These are phyloP conservation scores for Formica aserva DNA, from an alignment of 2,888 invertebrate genomes.

Conservation along the genomic window DNA sequence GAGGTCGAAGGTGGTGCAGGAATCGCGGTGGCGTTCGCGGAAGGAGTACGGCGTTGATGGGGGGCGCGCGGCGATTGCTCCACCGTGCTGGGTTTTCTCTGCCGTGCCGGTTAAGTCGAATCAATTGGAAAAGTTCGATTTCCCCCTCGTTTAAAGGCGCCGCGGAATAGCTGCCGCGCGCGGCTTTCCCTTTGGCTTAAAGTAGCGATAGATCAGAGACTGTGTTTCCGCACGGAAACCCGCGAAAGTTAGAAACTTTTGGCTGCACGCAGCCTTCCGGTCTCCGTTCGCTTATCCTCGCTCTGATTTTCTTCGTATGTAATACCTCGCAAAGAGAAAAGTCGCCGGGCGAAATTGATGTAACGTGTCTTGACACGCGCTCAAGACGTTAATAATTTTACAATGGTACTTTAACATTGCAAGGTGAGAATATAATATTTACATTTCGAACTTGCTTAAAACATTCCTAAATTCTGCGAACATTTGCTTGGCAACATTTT, in stretches of 20 bases:
- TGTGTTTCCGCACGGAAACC: slow-evolving; percentile 70
- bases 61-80: slow-evolving; percentile 60
- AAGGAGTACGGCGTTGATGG: slow-evolving; percentile 14
- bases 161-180: slow-evolving; percentile 63
- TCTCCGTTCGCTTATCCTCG: slow-evolving; percentile 51
- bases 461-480: background rate
- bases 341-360: background rate
- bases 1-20: slow-evolving; percentile 28
- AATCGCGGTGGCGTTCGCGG: slow-evolving; percentile 7
- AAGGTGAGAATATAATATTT: background rate
- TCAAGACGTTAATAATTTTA: background rate
- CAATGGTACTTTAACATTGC: background rate
- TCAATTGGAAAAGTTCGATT: slow-evolving; percentile 82
- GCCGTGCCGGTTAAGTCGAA: slow-evolving; percentile 77
- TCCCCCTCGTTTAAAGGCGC: slow-evolving; percentile 74
- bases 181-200: slow-evolving; percentile 70
- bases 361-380: background rate
- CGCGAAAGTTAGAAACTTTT: slow-evolving; percentile 70
- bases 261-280: slow-evolving; percentile 62
- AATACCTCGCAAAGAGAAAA: slow-evolving; percentile 42
- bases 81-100: slow-evolving; percentile 68
- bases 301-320: slow-evolving; percentile 53
- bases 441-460: background rate
- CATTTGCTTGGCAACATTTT: background rate
- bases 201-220: slow-evolving; percentile 75